Base-by-base conservation (phyloP, 2,797 vertebrate species). In the Megalops cyprinoides region DNA sequence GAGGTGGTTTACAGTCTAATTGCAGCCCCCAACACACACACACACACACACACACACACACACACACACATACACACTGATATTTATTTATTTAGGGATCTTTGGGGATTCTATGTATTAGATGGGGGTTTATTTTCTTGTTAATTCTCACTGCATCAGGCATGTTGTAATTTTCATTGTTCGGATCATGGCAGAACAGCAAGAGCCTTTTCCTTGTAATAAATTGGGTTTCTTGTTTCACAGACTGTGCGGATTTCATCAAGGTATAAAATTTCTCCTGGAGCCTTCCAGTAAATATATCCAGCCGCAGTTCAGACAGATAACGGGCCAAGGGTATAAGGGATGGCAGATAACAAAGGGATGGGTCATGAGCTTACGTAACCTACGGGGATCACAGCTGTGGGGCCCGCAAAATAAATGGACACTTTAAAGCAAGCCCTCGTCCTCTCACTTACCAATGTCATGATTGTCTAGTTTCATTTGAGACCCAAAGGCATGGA, bases 191-290 rank as follows among this genome's bases (percentile, higher is more conserved):
- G 31, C 60, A 42, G 71, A 74, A 74, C 56, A 28, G 55, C 25
- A 37, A 71, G 71, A 46, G 14, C 53, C 20, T 76, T 62, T 76
- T 60, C 37, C 46, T 20, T 14, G 28, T 51, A 79, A 46, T 55
- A 67, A 74, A 81, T 81, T 65, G 67, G 73, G 67, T 76, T 34
- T 74, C 44, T 58, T 3, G 75, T 44, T 9, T 62, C 58, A n/a
- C 1, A n/a, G 58, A 25, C 20, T 20, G 49, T 8, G 2, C 20
- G 76, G 56, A 78, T 55, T n/a, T 62, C 39, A 25, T 31, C 39
- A 55, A 14, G 25, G 55, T 56, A 77, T 55, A 77, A 56, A 31
- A 77, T 77, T 77, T 77, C 51, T 34, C 34, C 46, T 12, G 23
- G 39, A 37, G 51, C 28, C 51, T 77, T 39, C 6, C 5, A 28